phyloP scores from a whole-genome alignment of 2,797 vertebrate genomes.

The Tachyglossus aculeatus region DNA sequence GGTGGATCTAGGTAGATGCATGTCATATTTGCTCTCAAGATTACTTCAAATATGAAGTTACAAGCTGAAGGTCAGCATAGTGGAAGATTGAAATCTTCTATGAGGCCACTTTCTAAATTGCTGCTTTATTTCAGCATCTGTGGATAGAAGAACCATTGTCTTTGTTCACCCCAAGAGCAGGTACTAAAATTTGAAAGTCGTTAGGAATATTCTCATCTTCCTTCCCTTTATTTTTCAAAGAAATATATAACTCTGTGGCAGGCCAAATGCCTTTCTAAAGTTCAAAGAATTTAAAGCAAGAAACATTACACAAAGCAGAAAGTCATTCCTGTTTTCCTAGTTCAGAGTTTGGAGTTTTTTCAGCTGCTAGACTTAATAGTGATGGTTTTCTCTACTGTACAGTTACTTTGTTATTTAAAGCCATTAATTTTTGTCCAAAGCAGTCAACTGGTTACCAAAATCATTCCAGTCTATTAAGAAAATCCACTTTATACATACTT shows the following conservation, averaged over 20 bases:
- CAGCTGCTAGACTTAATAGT: background rate
- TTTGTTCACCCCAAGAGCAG: background rate
- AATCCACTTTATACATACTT: background rate
- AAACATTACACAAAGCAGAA: background rate
- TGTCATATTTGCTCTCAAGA: background rate
- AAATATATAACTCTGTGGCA: background rate
- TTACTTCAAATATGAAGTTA: background rate
- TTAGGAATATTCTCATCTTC: background rate
- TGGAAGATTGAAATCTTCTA: background rate
- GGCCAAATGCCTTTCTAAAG: background rate
- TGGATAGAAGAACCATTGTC: background rate
- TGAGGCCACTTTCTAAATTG: background rate
- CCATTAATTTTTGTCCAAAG: background rate
- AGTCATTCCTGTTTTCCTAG: background rate
- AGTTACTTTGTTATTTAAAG: background rate
- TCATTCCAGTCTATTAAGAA: conserved; percentile 1
- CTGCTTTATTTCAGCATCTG: conserved; percentile 34
- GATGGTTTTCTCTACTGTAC: background rate
- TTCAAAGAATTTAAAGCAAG: background rate
- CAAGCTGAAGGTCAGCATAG: conserved; percentile 24
- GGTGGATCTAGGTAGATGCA: conserved; percentile 12
- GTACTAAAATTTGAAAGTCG: conserved; percentile 22
- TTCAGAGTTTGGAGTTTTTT: background rate
- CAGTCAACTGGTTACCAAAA: background rate
- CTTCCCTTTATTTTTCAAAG: conserved; percentile 39